A percentile compares a stretch with the other conserved stretches of the same genome.
Conservation (phyloP, 2,797 vertebrate genomes). For the Halcyon smyrnensis region DNA sequence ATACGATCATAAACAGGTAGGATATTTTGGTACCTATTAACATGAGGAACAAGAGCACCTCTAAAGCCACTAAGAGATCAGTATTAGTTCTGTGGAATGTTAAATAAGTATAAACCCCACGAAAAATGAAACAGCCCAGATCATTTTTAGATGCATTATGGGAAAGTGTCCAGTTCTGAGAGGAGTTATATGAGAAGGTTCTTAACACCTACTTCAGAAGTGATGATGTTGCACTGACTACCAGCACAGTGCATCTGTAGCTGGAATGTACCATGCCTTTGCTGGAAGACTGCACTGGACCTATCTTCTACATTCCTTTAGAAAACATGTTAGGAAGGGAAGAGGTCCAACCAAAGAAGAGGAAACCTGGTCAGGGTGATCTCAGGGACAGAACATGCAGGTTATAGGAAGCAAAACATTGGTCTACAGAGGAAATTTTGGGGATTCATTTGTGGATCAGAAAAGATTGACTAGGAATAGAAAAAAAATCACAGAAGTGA, state of each 20-base stretch:
- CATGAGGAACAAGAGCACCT: neutral
- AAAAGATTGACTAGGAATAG: constrained; percentile 11
- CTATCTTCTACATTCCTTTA: neutral
- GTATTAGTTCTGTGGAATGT: neutral
- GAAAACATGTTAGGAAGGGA: constrained; percentile 57
- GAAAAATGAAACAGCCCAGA: neutral
- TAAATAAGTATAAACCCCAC: neutral
- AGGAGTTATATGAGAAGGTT: neutral
- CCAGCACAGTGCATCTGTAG: neutral
- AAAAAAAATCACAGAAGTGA: neutral
- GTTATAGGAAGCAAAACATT: neutral
- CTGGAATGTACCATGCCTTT: constrained; percentile 63
- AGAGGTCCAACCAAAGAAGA: constrained; percentile 79
- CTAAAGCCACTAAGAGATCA: neutral
- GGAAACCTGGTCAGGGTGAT: constrained; percentile 70
- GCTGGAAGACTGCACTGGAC: constrained; percentile 61
- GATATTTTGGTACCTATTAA: neutral
- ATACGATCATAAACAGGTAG: neutral
- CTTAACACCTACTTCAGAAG: neutral
- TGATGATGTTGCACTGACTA: neutral
- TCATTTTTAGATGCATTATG: neutral
- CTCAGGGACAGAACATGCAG: constrained; percentile 67
- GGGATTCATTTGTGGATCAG: constrained; percentile 1
- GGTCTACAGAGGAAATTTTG: neutral
- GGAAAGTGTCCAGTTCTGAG: neutral